These are phyloP conservation scores for Ganaspis brasiliensis DNA, from an alignment of 2,888 invertebrate genomes.

Conservation along the genomic window DNA sequence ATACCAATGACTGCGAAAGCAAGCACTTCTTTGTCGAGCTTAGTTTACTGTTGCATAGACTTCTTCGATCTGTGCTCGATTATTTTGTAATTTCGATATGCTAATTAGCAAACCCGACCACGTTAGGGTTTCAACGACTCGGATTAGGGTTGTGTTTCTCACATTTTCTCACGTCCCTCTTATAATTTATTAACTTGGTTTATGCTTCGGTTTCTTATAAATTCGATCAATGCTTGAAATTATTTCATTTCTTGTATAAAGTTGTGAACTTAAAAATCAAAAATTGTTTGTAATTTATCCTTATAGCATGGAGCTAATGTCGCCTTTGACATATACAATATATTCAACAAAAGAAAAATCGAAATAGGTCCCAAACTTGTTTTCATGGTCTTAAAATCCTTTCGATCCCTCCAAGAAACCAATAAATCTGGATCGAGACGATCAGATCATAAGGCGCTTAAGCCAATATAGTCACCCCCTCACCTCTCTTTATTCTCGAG, in stretches of 20 bases:
- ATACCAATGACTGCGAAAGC: slow-evolving; percentile 71
- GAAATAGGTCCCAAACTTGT: slow-evolving; percentile 22
- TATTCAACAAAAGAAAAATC: slow-evolving; percentile 59
- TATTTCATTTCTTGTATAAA: slow-evolving; percentile 21
- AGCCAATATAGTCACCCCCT: slow-evolving; percentile 44
- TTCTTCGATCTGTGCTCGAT: slow-evolving; percentile 78
- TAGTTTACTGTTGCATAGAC: slow-evolving; percentile 50
- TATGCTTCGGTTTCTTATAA: slow-evolving; percentile 17
- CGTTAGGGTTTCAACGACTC: slow-evolving; percentile 56
- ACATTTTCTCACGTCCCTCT: slow-evolving; percentile 74
- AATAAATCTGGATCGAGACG: slow-evolving; percentile 78
- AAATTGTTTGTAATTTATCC: no score
- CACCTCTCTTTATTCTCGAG: slow-evolving; percentile 31
- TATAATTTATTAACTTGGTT: slow-evolving; percentile 42
- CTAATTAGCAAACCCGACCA: slow-evolving; percentile 66
- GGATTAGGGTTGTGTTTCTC: slow-evolving; percentile 66
- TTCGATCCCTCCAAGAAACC: slow-evolving; percentile 68
- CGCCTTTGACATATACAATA: no score
- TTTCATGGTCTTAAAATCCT: slow-evolving; percentile 69
- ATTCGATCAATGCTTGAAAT: slow-evolving; percentile 13
- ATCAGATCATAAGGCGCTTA: slow-evolving; percentile 73
- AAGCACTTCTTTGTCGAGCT: slow-evolving; percentile 60
- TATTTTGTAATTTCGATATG: slow-evolving; percentile 80
- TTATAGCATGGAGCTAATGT: no score
- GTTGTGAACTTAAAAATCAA: no score